Conservation (phyloP, 2,797 vertebrate species). For the Simalia tracyae region DNA sequence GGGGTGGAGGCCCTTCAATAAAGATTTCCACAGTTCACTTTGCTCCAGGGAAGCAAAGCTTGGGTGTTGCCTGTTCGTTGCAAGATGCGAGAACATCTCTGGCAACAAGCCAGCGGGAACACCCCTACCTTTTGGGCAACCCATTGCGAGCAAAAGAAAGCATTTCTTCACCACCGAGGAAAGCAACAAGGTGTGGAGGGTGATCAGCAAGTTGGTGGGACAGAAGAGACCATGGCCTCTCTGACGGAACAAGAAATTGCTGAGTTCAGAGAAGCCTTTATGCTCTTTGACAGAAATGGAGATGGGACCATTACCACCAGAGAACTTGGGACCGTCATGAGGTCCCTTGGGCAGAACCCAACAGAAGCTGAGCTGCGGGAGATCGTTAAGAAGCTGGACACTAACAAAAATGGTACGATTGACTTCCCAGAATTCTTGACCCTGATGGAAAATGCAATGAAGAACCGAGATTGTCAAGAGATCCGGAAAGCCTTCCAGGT, state of each 20-base stretch:
- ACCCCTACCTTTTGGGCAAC: background rate
- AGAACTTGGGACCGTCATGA: constrained; percentile 84
- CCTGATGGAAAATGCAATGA: constrained; percentile 71
- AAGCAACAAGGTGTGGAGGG: background rate
- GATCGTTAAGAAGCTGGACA: constrained; percentile 83
- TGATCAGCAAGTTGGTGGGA: background rate
- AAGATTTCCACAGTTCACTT: background rate
- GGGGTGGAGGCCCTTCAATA: background rate
- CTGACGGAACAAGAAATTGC: constrained; percentile 49
- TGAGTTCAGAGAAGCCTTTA: constrained; percentile 85
- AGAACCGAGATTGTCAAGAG: constrained; percentile 68
- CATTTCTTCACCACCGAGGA: background rate
- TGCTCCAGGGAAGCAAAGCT: background rate
- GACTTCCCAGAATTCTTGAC: constrained; percentile 74
- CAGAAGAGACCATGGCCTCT: constrained; percentile 25
- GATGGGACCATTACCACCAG: constrained; percentile 83
- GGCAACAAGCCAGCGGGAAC: constrained; percentile 18
- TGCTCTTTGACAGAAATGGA: constrained; percentile 84
- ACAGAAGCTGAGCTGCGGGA: constrained; percentile 78
- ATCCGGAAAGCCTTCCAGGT: constrained; percentile 72
- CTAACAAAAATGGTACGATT: constrained; percentile 71
- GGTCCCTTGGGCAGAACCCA: constrained; percentile 84
- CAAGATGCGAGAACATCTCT: background rate
- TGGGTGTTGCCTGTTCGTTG: background rate
- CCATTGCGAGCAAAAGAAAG: background rate